Evolutionary conservation across 2,888 invertebrate genomes (phyloP).

Genomic region (Acrocera orbiculus): DNA sequence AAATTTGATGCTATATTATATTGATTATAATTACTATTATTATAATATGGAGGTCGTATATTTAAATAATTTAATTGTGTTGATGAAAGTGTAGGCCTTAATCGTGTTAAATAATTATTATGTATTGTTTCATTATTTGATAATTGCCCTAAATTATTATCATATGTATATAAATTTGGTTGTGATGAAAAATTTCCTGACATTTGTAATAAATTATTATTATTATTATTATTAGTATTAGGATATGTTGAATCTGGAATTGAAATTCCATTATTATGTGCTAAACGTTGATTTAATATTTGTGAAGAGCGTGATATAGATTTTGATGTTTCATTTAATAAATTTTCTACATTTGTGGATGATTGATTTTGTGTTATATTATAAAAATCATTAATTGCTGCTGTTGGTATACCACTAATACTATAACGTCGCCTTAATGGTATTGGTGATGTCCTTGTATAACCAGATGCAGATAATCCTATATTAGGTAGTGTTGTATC

Average conservation of each 20-base stretch:
- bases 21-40: conserved; percentile 8
- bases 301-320: conserved; percentile 32
- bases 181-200: conserved; percentile 31
- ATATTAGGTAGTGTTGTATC: conserved; percentile 3
- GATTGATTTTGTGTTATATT: conserved; percentile 14
- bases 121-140: no score
- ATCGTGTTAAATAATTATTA: conserved; percentile 12
- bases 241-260: conserved; percentile 29
- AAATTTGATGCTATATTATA: conserved; percentile 6
- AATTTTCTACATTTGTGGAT: conserved; percentile 29
- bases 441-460: conserved; percentile 10
- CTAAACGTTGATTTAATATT: conserved; percentile 26
- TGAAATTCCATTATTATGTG: conserved; percentile 19
- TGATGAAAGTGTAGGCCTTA: conserved; percentile 28
- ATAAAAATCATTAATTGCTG: conserved; percentile 29
- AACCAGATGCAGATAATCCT: conserved; percentile 7
- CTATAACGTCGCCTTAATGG: conserved; percentile 28
- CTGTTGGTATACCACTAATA: conserved; percentile 31
- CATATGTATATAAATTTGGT: conserved; percentile 27
- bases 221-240: conserved; percentile 24
- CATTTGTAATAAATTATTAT: conserved; percentile 28
- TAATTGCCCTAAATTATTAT: no score
- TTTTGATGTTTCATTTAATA: conserved; percentile 31
- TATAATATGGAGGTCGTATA: conserved; percentile 9
- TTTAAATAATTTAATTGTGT: conserved; percentile 22